Percentiles rank a stretch among this genome's conserved stretches.
These are phyloP conservation scores for Onychomys torridus DNA, from an alignment of 2,797 vertebrate genomes.

Conservation along the genomic window DNA sequence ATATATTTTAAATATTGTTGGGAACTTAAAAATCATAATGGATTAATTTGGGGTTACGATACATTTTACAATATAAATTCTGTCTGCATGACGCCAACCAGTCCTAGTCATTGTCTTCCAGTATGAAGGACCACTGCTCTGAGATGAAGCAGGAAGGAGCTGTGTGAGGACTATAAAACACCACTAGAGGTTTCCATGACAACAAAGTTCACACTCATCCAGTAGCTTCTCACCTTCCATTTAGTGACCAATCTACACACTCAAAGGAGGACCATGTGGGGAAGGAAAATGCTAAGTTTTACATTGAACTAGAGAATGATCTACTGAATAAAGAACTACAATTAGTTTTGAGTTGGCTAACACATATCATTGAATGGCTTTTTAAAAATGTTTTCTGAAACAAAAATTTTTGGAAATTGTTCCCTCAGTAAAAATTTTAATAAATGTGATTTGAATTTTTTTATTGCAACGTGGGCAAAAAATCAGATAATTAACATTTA, in stretches of 20 bases:
- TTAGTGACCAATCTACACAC: slow-evolving; percentile 71
- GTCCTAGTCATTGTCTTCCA: not conserved
- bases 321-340: not conserved
- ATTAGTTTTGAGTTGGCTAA: slow-evolving; percentile 13
- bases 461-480: not conserved
- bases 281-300: slow-evolving; percentile 36
- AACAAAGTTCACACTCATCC: slow-evolving; percentile 75
- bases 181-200: slow-evolving; percentile 79
- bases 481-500: not conserved
- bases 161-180: slow-evolving; percentile 72
- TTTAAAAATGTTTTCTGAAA: slow-evolving; percentile 22
- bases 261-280: slow-evolving; percentile 56
- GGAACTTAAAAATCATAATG: not conserved
- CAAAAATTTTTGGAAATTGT: too few species aligned
- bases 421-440: too few species aligned
- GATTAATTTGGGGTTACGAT: not conserved
- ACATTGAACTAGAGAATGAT: not conserved
- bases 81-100: not conserved
- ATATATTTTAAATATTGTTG: not conserved
- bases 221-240: slow-evolving; percentile 65
- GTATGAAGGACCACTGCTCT: not conserved
- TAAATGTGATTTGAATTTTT: slow-evolving; percentile 27
- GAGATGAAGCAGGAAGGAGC: slow-evolving; percentile 68
- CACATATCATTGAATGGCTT: not conserved
- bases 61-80: slow-evolving; percentile 4